Evolutionary conservation across 2,113 vertebrate genomes (phyloP), one percentile per base, ranked within the genome.

Genomic region (Rhodinocichla rosea): DNA sequence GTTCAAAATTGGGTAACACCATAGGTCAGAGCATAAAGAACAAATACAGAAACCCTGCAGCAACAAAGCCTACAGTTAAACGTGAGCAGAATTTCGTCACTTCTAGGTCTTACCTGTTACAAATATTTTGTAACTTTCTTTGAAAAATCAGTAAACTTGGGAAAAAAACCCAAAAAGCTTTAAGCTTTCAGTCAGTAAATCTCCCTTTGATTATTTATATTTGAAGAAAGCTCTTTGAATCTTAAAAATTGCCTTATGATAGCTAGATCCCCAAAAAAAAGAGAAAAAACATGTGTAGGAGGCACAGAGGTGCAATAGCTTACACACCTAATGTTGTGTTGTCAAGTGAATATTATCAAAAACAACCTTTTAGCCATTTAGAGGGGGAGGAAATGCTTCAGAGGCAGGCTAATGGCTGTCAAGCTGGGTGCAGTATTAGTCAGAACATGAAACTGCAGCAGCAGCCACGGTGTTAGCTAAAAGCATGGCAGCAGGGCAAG

Each of bases 301-400:
- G 64, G 52, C 71, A 81, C 47, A 73, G 62, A 87, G 30, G 65
- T 76, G 63, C 71, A 91, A 82, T 94, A 90, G 44, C 71, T 96
- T 92, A 76, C 57, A 69, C 5, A 16, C 35, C 30, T 95, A 79
- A 91, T 89, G 42, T 42, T 78, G 39, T 53, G 19, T 67, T 97
- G 88, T 92, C 92, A 96, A 74, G 85, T 83, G 42, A 68, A 44
- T 91, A 70, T 89, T 94, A 79, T 53, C 87, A 74, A 80, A 70
- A 89, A 23, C 65, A 79, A 44, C n/a, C 56, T 47, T 93, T 93
- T 45, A 89, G 84, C 44, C 40, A 95, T 89, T 97, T 94, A 57
- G 35, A 70, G 69, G 40, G 52, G 39, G 44, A 89, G 42, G 62
- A 85, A 95, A 79, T 89, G 47, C 40, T 87, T 74, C 78, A 94